A percentile compares a stretch with the other conserved stretches of the same genome.
Evolutionary conservation across 1,140 invertebrate genomes (phyloP).

Genomic region (Tribolium castaneum): DNA sequence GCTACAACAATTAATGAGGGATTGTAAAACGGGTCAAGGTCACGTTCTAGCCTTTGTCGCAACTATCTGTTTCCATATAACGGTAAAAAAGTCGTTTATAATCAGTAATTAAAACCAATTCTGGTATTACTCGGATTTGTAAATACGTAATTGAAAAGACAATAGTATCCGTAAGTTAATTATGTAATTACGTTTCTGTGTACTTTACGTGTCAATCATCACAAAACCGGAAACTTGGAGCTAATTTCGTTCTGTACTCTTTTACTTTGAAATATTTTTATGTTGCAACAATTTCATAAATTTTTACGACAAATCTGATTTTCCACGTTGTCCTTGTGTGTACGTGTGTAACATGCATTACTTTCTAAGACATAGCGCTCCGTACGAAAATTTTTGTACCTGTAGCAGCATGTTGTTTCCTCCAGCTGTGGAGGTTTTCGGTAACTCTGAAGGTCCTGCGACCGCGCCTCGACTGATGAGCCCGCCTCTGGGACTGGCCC

Average conservation of each 20-base stretch:
- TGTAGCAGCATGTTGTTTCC: constrained; percentile 80
- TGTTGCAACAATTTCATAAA: background rate
- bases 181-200: background rate
- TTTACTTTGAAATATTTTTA: background rate
- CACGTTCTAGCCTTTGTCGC: background rate
- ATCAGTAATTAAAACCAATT: background rate
- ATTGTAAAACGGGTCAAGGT: background rate
- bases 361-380: background rate
- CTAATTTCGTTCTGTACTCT: background rate
- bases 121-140: background rate
- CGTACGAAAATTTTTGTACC: constrained; percentile 66
- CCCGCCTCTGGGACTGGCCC: constrained; percentile 61
- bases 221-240: background rate
- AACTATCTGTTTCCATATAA: background rate
- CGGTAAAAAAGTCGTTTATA: background rate
- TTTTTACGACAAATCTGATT: background rate
- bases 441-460: constrained; percentile 54
- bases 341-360: background rate
- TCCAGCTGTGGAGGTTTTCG: constrained; percentile 62
- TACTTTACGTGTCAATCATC: background rate
- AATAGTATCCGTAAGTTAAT: background rate
- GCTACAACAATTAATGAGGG: too few relatives aligned
- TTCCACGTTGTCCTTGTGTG: background rate
- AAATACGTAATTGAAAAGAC: background rate
- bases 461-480: constrained; percentile 56